Evolutionary conservation across 1,140 invertebrate species (phyloP).

Genomic region (Caerostris darwini): DNA sequence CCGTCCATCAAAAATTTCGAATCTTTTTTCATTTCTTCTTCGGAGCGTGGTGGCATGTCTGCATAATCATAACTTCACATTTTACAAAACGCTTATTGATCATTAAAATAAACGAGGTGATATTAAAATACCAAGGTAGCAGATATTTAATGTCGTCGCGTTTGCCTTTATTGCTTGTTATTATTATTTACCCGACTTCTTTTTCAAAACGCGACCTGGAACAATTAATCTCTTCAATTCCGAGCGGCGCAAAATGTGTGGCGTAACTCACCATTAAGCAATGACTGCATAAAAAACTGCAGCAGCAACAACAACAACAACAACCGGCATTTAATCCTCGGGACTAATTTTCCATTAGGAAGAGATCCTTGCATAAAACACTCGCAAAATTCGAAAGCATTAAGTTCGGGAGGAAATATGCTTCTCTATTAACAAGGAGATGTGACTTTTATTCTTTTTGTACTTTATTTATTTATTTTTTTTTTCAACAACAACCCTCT

Average conservation of each 20-base stretch:
- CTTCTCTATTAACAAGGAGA: slow-evolving; percentile 68
- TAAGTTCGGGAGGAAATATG: slow-evolving; percentile 52
- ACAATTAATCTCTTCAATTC: slow-evolving; percentile 72
- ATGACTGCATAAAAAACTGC: neutral
- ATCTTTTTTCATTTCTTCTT: slow-evolving; percentile 11
- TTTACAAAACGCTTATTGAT: slow-evolving; percentile 70
- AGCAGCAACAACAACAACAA: slow-evolving; percentile 51
- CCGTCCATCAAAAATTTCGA: slow-evolving; percentile 49
- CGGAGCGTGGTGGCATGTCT: neutral
- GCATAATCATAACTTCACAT: slow-evolving; percentile 46
- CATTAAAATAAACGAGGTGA: slow-evolving; percentile 72
- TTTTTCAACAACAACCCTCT: neutral
- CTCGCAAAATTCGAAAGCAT: slow-evolving; percentile 54
- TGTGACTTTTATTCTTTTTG: slow-evolving; percentile 44
- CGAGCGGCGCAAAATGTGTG: slow-evolving; percentile 33
- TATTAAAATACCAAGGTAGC: slow-evolving; percentile 70
- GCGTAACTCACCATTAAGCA: slow-evolving; percentile 48
- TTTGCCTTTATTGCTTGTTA: slow-evolving; percentile 71
- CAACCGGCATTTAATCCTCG: slow-evolving; percentile 61
- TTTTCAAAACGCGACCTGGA: slow-evolving; percentile 31
- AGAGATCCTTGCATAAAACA: slow-evolving; percentile 51
- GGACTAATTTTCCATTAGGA: slow-evolving; percentile 71
- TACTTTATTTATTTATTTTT: neutral
- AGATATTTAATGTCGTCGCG: slow-evolving; percentile 69
- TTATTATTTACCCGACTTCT: slow-evolving; percentile 65